Evolutionary conservation across 2,888 invertebrate species (phyloP).

Genomic region (Tetragnatha montana): DNA sequence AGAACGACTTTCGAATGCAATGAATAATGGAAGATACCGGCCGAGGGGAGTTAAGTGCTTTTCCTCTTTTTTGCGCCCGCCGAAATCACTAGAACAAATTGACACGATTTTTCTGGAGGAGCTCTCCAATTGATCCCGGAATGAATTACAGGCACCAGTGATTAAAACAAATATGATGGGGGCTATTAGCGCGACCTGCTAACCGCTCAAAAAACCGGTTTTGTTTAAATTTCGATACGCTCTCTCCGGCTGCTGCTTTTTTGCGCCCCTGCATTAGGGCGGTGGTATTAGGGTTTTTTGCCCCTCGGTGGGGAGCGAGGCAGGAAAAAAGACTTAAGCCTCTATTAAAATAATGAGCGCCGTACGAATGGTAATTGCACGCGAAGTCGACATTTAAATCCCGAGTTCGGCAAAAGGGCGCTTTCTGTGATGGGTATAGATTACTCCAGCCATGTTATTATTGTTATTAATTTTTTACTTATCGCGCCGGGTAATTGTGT

Average conservation of each 20-base stretch:
- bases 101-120: conserved; percentile 70
- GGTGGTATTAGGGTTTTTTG: conserved; percentile 49
- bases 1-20: conserved; percentile 70
- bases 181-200: conserved; percentile 63
- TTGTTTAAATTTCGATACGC: conserved; percentile 10
- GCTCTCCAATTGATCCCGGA: conserved; percentile 68
- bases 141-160: conserved; percentile 64
- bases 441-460: conserved; percentile 42
- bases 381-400: conserved; percentile 70
- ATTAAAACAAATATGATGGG: conserved; percentile 71
- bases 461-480: conserved; percentile 68
- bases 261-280: conserved; percentile 50
- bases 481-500: conserved; percentile 64
- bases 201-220: conserved; percentile 13
- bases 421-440: conserved; percentile 57
- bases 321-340: conserved; percentile 65
- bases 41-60: conserved; percentile 69
- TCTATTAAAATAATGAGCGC: conserved; percentile 70
- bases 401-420: conserved; percentile 59
- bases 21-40: conserved; percentile 69
- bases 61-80: conserved; percentile 49
- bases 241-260: conserved; percentile 23
- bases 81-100: conserved; percentile 71
- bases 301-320: conserved; percentile 27
- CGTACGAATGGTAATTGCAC: conserved; percentile 69